These are phyloP conservation scores for Uloborus plumipes DNA, from an alignment of 2,888 invertebrate species.

Conservation along the genomic window DNA sequence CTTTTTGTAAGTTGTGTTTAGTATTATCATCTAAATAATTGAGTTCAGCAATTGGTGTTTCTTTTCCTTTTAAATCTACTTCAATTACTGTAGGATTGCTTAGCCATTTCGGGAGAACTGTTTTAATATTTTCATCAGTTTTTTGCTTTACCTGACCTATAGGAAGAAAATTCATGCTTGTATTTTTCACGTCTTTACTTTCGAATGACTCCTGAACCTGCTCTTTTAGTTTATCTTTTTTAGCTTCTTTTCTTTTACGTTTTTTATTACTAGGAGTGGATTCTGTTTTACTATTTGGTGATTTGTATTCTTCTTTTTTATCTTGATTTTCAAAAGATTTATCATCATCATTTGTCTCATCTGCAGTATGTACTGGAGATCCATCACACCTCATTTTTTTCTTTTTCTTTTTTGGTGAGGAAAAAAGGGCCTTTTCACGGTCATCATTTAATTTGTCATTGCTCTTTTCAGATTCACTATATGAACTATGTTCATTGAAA, in stretches of 20 bases:
- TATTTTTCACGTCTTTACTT: neutral
- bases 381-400: neutral
- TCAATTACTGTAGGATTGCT: constrained; percentile 84
- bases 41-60: constrained; percentile 75
- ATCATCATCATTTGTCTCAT: no score
- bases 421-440: no score
- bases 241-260: constrained; percentile 14
- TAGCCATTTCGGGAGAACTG: constrained; percentile 90
- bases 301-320: no score
- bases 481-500: no score
- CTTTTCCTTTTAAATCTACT: constrained; percentile 78
- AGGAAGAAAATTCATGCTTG: constrained; percentile 75
- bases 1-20: constrained; percentile 39
- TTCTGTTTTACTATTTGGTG: neutral
- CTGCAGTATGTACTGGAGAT: no score
- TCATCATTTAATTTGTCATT: no score
- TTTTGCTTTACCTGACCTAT: constrained; percentile 78
- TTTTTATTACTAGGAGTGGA: neutral
- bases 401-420: neutral
- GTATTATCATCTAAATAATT: constrained; percentile 76
- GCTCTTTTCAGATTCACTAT: no score
- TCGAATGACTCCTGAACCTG: neutral
- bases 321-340: no score
- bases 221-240: constrained; percentile 10
- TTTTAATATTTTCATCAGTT: constrained; percentile 74